These are phyloP conservation scores for Silurus asotus DNA, from an alignment of 2,113 vertebrate genomes.

Conservation along the genomic window DNA sequence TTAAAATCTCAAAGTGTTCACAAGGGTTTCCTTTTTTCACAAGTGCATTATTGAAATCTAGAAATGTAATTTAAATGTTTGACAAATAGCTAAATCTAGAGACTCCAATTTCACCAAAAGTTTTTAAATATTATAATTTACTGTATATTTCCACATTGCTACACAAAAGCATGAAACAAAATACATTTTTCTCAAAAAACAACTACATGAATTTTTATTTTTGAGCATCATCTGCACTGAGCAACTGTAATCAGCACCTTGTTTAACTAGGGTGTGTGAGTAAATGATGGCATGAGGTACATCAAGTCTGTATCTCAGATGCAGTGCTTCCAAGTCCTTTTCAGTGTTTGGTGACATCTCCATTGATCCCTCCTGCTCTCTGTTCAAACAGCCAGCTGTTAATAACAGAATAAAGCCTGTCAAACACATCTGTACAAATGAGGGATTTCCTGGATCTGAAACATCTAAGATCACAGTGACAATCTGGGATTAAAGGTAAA, in stretches of 20 bases:
- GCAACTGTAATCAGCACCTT: neutral
- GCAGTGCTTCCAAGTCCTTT: constrained; percentile 59
- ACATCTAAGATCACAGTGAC: neutral
- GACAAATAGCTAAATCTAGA: neutral
- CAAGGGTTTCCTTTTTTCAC: neutral
- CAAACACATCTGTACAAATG: constrained; percentile 67
- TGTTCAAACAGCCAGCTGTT: constrained; percentile 60
- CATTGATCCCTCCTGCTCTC: constrained; percentile 60
- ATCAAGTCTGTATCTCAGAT: constrained; percentile 48
- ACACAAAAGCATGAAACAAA: no score
- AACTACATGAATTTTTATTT: neutral
- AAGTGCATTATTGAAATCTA: neutral
- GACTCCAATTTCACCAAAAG: neutral
- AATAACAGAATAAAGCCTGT: constrained; percentile 50
- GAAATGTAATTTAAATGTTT: neutral
- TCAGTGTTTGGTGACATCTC: constrained; percentile 68
- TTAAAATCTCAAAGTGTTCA: neutral
- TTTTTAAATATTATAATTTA: neutral
- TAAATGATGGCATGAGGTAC: constrained; percentile 13
- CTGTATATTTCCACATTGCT: no score
- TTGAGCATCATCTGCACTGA: neutral
- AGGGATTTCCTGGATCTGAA: constrained; percentile 10
- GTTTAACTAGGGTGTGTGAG: constrained; percentile 27
- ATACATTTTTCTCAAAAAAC: no score
- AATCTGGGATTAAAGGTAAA: neutral